Evolutionary conservation across 2,113 vertebrate species (phyloP), one percentile per base, ranked within the genome.

Genomic region (Stigmatopora argus): DNA sequence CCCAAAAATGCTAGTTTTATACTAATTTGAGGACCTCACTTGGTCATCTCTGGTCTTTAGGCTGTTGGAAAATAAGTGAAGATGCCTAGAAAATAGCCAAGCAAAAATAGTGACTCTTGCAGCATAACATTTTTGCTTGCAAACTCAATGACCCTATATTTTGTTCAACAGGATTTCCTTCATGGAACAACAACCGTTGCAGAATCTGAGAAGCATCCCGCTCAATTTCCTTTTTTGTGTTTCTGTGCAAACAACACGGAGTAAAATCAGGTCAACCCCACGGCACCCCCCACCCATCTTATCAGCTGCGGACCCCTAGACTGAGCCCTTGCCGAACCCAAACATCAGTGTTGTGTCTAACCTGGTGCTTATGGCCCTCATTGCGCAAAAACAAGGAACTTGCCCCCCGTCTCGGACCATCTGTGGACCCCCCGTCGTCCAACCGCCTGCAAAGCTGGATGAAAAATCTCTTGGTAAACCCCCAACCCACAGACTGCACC

Each of bases 321-420:
- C 74, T 78, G 66, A 79, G 70, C 67, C 78, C 49, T 70, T 71
- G 64, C 76, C 52, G 49, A 72, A 66, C 70, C 64, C 70, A 81
- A 79, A 75, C 79, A 64, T 66, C 71, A 69, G 26, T 89, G 87
- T 89, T 90, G 83, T 88, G 87, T 86, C 87, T 87, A 86, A 87
- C 79, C 63, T 82, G 79, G 72, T 70, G 64, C 84, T 85, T 84
- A 87, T 76, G 71, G 68, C 83, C 78, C 73, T 85, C 80, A 64
- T 64, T 15, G 72, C 60, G 60, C 85, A 87, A 83, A 87, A 87
- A 89, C 82, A 87, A 79, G 81, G 82, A 85, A 74, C 77, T 80
- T 64, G 76, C 78, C 84, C 84, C 83, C 75, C 64, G 73, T 78
- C 77, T 70, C 74, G 35, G 79, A 82, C 87, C 90, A 89, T 88